phyloP scores from a whole-genome alignment of 2,113 vertebrate species.

The Lophius piscatorius region DNA sequence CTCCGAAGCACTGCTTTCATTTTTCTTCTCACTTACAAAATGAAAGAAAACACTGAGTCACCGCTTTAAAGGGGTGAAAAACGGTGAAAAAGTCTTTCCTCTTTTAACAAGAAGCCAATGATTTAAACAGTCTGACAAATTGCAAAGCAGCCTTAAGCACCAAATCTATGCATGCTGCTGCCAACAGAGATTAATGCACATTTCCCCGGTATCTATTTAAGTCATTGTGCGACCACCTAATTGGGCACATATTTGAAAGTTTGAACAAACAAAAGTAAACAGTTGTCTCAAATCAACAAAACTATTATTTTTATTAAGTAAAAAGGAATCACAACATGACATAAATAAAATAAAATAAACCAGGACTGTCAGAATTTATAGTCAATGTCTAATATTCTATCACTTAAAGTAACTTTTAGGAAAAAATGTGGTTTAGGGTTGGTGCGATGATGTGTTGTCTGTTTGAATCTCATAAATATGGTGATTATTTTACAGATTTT shows the following conservation, averaged over 20 bases:
- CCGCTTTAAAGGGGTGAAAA: constrained; percentile 7
- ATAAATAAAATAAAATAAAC: too few species aligned
- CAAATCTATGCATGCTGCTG: constrained; percentile 36
- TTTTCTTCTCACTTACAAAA: constrained; percentile 5
- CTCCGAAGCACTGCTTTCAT: not conserved
- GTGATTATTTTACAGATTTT: too few species aligned
- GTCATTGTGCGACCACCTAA: constrained; percentile 43
- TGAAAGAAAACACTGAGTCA: not conserved
- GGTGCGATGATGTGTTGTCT: too few species aligned
- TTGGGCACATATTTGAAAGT: constrained; percentile 10
- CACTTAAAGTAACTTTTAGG: too few species aligned
- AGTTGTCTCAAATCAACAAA: too few species aligned
- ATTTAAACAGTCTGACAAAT: too few species aligned
- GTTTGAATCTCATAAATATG: too few species aligned
- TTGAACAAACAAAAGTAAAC: constrained; percentile 5
- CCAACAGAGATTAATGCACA: constrained; percentile 23
- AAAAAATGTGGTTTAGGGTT: too few species aligned
- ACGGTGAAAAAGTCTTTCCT: constrained; percentile 5
- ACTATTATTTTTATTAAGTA: too few species aligned
- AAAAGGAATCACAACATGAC: too few species aligned
- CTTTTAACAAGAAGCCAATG: constrained; percentile 32
- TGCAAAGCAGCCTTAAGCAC: constrained; percentile 16
- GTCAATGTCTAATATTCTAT: too few species aligned
- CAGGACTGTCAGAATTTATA: too few species aligned
- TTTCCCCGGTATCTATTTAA: constrained; percentile 34